These are phyloP conservation scores for Ctenopoma kingsleyae DNA, from an alignment of 2,797 vertebrate genomes.

Conservation along the genomic window DNA sequence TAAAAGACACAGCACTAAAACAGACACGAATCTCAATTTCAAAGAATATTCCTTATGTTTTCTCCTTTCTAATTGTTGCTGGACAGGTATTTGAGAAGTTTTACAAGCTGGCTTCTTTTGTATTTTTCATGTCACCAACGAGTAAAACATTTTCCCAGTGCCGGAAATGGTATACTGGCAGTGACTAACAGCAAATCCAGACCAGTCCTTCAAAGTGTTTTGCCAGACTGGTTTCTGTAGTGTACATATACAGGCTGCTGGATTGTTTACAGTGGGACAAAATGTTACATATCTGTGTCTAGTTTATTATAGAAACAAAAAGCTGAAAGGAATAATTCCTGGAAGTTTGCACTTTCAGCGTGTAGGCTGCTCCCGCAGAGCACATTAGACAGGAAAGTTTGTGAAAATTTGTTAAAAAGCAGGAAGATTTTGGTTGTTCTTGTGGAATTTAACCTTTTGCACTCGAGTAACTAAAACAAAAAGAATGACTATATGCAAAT, in stretches of 20 bases:
- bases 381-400: constrained; percentile 11
- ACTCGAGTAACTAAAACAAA: constrained; percentile 5
- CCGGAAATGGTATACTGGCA: constrained; percentile 79
- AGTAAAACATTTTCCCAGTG: constrained; percentile 75
- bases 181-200: constrained; percentile 83
- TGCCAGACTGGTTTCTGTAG: constrained; percentile 73
- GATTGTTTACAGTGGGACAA: constrained; percentile 56
- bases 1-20: not conserved
- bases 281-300: constrained; percentile 42
- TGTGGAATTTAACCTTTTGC: constrained; percentile 1
- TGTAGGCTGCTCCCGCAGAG: constrained; percentile 21
- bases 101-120: constrained; percentile 59
- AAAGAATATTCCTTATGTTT: constrained; percentile 8
- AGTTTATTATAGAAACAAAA: constrained; percentile 29
- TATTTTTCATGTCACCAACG: constrained; percentile 68
- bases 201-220: constrained; percentile 75
- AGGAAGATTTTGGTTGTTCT: constrained; percentile 19
- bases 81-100: constrained; percentile 46
- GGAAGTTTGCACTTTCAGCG: constrained; percentile 11
- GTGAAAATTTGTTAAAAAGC: constrained; percentile 11
- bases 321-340: constrained; percentile 35
- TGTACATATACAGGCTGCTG: constrained; percentile 43
- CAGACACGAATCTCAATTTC: constrained; percentile 25
- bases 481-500: constrained; percentile 29
- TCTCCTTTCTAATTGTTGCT: constrained; percentile 33